Percentiles rank a stretch among this genome's conserved stretches.
These are phyloP conservation scores for human (Homo sapiens) DNA, from an alignment of 2,113 vertebrate species.

Conservation along the genomic window DNA sequence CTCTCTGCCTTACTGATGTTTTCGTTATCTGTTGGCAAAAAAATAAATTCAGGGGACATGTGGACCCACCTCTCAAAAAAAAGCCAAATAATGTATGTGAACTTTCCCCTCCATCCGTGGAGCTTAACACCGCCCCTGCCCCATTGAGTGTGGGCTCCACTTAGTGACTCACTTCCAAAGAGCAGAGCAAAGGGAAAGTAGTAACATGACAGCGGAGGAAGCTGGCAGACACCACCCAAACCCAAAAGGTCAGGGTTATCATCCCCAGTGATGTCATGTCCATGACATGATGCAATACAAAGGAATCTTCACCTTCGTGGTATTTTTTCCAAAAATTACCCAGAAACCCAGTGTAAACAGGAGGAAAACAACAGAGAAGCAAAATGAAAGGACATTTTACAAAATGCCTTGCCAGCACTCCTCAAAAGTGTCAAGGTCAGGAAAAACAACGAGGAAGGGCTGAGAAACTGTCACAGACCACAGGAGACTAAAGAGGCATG, in stretches of 20 bases:
- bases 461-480: not conserved
- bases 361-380: not conserved
- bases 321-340: not conserved
- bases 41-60: not conserved
- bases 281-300: rapidly evolving
- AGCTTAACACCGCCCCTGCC: not conserved
- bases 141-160: no score
- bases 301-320: not conserved
- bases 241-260: not conserved
- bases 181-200: not conserved
- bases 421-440: not conserved
- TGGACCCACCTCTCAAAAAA: not conserved
- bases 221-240: no score
- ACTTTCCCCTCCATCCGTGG: rapidly evolving
- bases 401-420: not conserved
- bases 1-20: not conserved
- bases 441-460: no score
- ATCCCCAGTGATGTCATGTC: rapidly evolving
- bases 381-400: not conserved
- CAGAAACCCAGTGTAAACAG: not conserved
- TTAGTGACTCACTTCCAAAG: not conserved
- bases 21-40: not conserved
- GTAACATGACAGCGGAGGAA: rapidly evolving
- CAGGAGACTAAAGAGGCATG: not conserved
- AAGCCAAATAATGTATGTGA: not conserved